Base-by-base conservation (phyloP, 2,113 vertebrate genomes). In the Hippocampus abdominalis region DNA sequence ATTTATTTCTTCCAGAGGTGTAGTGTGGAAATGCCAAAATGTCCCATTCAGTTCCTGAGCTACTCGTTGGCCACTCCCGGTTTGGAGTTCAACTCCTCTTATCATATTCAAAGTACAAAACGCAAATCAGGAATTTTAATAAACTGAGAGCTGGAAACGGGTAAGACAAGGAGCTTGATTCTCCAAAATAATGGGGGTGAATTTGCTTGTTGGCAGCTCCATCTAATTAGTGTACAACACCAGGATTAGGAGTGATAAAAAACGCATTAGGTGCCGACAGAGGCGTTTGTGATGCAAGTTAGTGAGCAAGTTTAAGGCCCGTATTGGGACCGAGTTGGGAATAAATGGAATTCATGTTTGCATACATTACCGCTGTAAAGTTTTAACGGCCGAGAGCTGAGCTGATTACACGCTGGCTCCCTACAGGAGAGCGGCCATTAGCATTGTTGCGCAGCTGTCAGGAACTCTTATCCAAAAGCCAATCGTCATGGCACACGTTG, bases 181-280 rank as follows among this genome's bases (percentile, higher is more conserved):
- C 72, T 60, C 84, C 80, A 84, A 88, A 89, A 90, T 85, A 89
- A 90, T 82, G 65, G 83, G 77, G 69, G 73, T 71, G 84, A 90
- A 88, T 88, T 84, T 86, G 79, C 77, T 81, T 79, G 78, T 70
- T 89, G 87, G 86, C 85, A 88, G 84, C 77, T 81, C 79, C 75
- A 59, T 68, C 82, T 91, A 91, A 92, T 92, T 91, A 91, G 84
- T 80, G 84, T 79, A 79, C 74, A 89, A 87, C 89, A 87, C 78
- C 80, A 88, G 86, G 87, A 92, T 91, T 91, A 91, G 87, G 86
- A 90, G 90, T 86, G 85, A 90, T 88, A 84, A 89, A 88, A 91
- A 91, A 91, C 85, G 78, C 86, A 90, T 90, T 88, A 89, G 81
- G 82, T 82, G 78, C 81, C 79, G 73, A 79, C 76, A 64, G 84